These are phyloP conservation scores for Rotaria socialis DNA, from an alignment of 2,888 invertebrate genomes.

Conservation along the genomic window DNA sequence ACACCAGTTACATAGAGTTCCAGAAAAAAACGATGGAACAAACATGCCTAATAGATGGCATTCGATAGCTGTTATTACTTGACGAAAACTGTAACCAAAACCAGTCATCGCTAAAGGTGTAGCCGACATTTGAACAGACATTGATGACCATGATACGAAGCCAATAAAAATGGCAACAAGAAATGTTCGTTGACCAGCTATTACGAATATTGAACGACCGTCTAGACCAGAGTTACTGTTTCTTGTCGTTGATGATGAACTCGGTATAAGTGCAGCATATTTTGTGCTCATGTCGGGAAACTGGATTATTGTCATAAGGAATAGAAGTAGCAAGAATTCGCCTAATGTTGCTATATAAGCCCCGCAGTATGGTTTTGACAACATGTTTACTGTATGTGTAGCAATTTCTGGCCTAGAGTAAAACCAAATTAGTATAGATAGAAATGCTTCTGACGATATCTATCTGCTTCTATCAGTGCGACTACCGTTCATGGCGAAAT, in stretches of 20 bases:
- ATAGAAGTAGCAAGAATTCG: background rate
- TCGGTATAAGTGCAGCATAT: background rate
- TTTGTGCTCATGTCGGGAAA: background rate
- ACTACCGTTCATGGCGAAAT: too few species aligned
- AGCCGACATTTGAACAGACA: constrained; percentile 7
- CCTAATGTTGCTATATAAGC: constrained; percentile 3
- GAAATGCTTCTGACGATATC: too few species aligned
- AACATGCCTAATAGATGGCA: constrained; percentile 17
- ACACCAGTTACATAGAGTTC: background rate
- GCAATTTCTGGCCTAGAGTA: background rate
- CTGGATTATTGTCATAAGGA: background rate
- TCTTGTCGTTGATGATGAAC: background rate
- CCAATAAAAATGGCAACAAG: background rate
- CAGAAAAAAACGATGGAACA: constrained; percentile 17
- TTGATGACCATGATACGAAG: background rate
- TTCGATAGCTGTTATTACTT: background rate
- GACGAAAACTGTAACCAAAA: background rate
- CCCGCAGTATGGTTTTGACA: background rate
- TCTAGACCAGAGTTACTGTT: background rate
- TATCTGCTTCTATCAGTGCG: too few species aligned
- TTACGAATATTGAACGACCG: background rate
- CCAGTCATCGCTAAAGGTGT: constrained; percentile 19
- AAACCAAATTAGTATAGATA: background rate
- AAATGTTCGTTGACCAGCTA: constrained; percentile 10
- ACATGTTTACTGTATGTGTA: background rate